Evolutionary conservation across 2,888 invertebrate genomes (phyloP).

Genomic region (Spodoptera picta): DNA sequence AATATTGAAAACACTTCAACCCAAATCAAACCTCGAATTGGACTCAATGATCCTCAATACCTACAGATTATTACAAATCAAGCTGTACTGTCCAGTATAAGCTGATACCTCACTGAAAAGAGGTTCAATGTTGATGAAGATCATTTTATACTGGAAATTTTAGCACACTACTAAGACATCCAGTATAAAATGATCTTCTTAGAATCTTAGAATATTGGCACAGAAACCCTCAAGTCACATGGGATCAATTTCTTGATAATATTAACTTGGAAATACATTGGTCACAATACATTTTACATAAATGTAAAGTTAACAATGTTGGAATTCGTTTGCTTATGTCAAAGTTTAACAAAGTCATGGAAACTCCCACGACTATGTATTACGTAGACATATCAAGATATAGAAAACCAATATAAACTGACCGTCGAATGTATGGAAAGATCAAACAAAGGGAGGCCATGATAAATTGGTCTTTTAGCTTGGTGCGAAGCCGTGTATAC

Average conservation of each 20-base stretch:
- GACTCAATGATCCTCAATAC: constrained; percentile 11
- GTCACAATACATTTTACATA: constrained; percentile 48
- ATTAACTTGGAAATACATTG: constrained; percentile 32
- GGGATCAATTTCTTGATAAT: constrained; percentile 47
- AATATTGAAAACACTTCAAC: constrained; percentile 19
- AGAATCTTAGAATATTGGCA: constrained; percentile 7
- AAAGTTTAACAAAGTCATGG: constrained; percentile 47
- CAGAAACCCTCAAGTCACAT: constrained; percentile 47
- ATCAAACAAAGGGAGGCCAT: no score
- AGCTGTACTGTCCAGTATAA: no score
- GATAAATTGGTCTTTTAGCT: no score
- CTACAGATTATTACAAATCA: constrained; percentile 1
- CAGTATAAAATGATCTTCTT: no score
- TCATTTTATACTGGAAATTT: no score
- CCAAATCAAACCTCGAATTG: constrained; percentile 19
- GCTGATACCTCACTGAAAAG: no score
- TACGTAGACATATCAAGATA: neutral
- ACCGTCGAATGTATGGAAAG: no score
- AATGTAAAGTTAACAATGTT: constrained; percentile 45
- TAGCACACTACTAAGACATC: no score
- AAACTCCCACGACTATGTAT: constrained; percentile 30
- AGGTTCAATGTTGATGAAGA: no score
- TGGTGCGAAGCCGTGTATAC: no score
- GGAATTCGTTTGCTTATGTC: constrained; percentile 42
- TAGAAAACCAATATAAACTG: no score